Conservation (phyloP, 2,797 vertebrate species). For the Anguilla marmorata region DNA sequence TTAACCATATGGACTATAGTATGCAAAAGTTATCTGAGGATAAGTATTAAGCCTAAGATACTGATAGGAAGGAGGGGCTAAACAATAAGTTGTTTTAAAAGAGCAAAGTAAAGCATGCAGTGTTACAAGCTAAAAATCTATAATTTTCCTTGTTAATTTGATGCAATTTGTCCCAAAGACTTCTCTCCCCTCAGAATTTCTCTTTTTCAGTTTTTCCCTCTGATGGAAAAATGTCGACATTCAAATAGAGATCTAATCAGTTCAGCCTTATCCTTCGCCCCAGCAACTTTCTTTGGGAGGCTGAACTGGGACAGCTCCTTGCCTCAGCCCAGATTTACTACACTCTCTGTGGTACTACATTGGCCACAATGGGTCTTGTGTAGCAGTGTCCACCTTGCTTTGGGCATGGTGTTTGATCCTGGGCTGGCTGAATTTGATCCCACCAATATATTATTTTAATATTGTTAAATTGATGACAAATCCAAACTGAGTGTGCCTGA, state of each 20-base stretch:
- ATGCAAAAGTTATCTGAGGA: not conserved
- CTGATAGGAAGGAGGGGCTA: not conserved
- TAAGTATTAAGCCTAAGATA: not conserved
- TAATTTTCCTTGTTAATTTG: no score
- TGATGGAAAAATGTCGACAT: not conserved
- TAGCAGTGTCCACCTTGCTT: constrained; percentile 42
- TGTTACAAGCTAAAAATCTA: no score
- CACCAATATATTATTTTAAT: constrained; percentile 51
- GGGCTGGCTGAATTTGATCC: constrained; percentile 7
- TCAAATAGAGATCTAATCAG: not conserved
- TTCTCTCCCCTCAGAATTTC: not conserved
- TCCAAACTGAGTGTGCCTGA: constrained; percentile 42
- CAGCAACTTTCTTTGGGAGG: not conserved
- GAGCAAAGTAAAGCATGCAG: no score
- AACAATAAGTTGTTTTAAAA: no score
- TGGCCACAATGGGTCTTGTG: constrained; percentile 14
- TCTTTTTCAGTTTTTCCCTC: not conserved
- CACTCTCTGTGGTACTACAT: not conserved
- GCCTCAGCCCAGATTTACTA: not conserved
- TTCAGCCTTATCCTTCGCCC: not conserved
- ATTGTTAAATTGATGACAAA: constrained; percentile 54
- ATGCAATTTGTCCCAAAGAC: no score
- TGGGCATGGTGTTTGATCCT: constrained; percentile 10
- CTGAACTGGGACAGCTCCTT: not conserved
- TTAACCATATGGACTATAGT: not conserved